phyloP scores from a whole-genome alignment of 2,888 invertebrate genomes.

The Metacarcinus magister region DNA sequence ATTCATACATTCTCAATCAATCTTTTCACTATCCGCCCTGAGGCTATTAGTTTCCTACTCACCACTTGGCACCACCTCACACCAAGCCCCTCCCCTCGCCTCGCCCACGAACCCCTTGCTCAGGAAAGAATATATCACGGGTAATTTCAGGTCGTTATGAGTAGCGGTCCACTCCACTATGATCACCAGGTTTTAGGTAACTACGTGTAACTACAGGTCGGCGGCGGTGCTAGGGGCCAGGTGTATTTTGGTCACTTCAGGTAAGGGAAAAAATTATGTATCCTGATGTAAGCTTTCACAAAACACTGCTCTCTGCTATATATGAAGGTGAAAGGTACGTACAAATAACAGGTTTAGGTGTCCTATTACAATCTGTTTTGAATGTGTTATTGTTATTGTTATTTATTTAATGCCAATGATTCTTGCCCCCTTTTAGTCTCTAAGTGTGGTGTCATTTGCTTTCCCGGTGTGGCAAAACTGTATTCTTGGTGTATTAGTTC shows the following conservation, averaged over 20 bases:
- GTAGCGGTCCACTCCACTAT: slow-evolving; percentile 4
- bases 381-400: neutral
- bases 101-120: neutral
- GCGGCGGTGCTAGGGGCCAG: neutral
- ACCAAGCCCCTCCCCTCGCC: neutral
- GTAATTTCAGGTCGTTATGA: neutral
- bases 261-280: neutral
- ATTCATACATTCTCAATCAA: too few species aligned
- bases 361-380: neutral
- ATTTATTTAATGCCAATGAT: neutral
- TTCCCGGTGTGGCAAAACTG: too few species aligned
- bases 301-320: neutral
- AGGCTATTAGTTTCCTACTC: too few species aligned
- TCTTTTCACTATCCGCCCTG: too few species aligned
- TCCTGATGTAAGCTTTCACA: neutral
- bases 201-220: neutral
- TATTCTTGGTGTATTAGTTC: too few species aligned
- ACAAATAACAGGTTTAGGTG: neutral
- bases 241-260: slow-evolving; percentile 26
- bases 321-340: slow-evolving; percentile 6
- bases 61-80: too few species aligned
- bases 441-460: too few species aligned
- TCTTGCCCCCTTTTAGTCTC: neutral
- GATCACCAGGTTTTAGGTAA: slow-evolving; percentile 20
- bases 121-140: neutral